These are phyloP conservation scores for Ephialtes manifestator DNA, from an alignment of 2,888 invertebrate genomes.

Conservation along the genomic window DNA sequence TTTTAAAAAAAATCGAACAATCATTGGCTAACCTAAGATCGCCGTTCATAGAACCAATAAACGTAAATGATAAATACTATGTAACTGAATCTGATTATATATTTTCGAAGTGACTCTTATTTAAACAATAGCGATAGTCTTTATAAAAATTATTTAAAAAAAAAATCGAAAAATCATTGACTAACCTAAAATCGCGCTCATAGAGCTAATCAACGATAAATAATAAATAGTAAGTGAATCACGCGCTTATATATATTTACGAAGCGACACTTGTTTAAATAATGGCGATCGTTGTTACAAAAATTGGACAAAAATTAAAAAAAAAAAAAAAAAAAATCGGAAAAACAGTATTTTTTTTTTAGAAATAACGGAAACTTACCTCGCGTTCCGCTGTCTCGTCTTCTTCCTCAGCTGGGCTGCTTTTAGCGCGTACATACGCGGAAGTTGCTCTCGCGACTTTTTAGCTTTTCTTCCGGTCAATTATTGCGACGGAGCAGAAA, in stretches of 20 bases:
- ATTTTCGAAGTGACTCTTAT: no score
- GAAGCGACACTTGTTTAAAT: not conserved
- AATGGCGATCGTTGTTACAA: no score
- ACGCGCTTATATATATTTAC: not conserved
- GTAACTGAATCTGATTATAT: no score
- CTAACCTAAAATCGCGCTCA: not conserved
- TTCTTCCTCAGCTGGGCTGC: slow-evolving; percentile 48
- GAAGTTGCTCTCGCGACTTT: not conserved
- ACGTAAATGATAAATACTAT: no score
- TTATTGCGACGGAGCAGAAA: slow-evolving; percentile 51
- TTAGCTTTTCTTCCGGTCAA: slow-evolving; percentile 63
- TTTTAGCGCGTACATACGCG: slow-evolving; percentile 58
- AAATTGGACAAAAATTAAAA: not conserved
- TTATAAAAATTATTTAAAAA: no score
- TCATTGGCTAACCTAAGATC: no score
- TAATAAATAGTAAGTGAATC: not conserved
- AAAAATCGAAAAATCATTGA: not conserved
- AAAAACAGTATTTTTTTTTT: no score
- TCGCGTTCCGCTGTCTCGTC: slow-evolving; percentile 50
- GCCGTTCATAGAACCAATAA: no score
- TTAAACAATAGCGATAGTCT: no score
- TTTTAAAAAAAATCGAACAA: no score
- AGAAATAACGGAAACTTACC: slow-evolving; percentile 17
- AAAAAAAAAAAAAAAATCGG: not conserved
- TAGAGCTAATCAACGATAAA: not conserved